A percentile compares a stretch with the other conserved stretches of the same genome.
phyloP scores from a whole-genome alignment of 2,888 invertebrate species.

The Coremacera marginata region DNA sequence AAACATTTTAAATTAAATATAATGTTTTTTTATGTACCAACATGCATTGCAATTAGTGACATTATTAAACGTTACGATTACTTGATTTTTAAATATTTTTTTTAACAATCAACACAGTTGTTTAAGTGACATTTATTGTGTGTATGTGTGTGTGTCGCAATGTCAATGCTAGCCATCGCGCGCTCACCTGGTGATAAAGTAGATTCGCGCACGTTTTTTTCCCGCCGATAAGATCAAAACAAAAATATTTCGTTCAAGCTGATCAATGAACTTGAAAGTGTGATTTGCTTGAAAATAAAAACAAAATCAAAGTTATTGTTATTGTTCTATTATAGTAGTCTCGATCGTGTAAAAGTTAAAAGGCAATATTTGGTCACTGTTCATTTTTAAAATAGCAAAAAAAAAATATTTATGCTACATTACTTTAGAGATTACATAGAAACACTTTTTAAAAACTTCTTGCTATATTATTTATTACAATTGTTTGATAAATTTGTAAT shows the following conservation, averaged over 20 bases:
- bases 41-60: too few relatives aligned
- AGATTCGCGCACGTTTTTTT: neutral
- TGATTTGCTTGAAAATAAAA: neutral
- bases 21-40: too few relatives aligned
- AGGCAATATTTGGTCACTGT: neutral
- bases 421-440: too few relatives aligned
- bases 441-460: too few relatives aligned
- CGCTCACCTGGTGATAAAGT: neutral
- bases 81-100: neutral
- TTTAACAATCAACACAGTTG: neutral
- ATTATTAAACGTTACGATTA: too few relatives aligned
- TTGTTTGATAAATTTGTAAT: too few relatives aligned
- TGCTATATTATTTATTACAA: too few relatives aligned
- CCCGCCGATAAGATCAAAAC: neutral
- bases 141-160: neutral
- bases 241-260: neutral
- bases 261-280: slow-evolving; percentile 20
- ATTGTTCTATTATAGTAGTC: neutral
- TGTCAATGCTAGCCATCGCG: neutral
- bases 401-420: too few relatives aligned
- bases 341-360: neutral
- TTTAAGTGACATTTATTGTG: neutral
- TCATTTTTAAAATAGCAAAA: too few relatives aligned
- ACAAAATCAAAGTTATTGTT: neutral
- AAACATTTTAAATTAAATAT: too few relatives aligned